Base-by-base conservation (phyloP, 1,140 invertebrate species). In the Halyomorpha halys region DNA sequence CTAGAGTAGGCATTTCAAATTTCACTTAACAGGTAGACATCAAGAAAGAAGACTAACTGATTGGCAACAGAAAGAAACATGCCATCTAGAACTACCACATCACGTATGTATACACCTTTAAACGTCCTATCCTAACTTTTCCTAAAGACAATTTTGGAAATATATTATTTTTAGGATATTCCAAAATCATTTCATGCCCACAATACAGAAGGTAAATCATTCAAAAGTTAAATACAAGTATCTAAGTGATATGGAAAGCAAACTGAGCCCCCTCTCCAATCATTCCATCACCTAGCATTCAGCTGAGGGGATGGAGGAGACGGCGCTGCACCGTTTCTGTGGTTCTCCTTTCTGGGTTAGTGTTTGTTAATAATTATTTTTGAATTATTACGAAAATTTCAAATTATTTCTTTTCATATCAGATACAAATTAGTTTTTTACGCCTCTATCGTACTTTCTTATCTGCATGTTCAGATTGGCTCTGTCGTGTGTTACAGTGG, bases 291-390 rank as follows among this genome's bases (percentile, higher is more conserved):
- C 13, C 4, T 56, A 15, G 18, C 21, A 16, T 15, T 16, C 53
- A 56, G 23, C 53, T 56, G 53, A 23, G 18, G 53, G 18, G 5
- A 60, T 60, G 59, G 59, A 34, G 25, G n/a, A 34, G n/a, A 21
- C 59, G n/a, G 27, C 15, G 5, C 59, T 60, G 2, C 25, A 34
- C 25, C 3, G 16, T 21, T 60, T 60, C 34, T 60, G 59, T 44
- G 30, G 30, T 44, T 60, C 59, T 3, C 14, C 59, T 4, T 60
- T 60, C 18, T 60, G 59, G 59, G 59, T 60, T 30, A 44, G 44
- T 49, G 9, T 49, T 49, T 49, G 16, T 49, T 49, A n/a, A 19
- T 49, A 49, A 18, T 21, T 49, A 1, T 18, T 49, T 49, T 11
- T 49, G 19, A 49, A 49, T 4, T 5, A 16, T 13, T 13, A 39